These are phyloP conservation scores for Trypoxylon attenuatum DNA, from an alignment of 2,888 invertebrate species.

Conservation along the genomic window DNA sequence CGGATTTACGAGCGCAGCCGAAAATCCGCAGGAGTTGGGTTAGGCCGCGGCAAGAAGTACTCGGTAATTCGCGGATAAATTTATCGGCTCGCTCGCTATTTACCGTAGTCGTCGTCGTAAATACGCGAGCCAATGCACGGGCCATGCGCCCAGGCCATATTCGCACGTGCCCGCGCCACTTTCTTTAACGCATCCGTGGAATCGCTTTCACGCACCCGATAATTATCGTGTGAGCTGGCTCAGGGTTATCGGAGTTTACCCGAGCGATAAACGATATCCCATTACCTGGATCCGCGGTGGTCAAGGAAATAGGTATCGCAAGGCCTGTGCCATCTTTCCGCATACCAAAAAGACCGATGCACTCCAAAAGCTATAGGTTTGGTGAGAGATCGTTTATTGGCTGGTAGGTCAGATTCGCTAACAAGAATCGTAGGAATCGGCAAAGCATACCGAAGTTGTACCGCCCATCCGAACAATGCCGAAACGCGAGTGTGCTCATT, in stretches of 20 bases:
- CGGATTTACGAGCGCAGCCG: conserved; percentile 54
- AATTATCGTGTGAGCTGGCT: conserved; percentile 27
- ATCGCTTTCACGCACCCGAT: conserved; percentile 37
- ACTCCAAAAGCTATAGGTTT: not conserved
- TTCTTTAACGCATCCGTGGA: conserved; percentile 20
- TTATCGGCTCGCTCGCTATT: conserved; percentile 26
- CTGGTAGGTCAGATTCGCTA: not conserved
- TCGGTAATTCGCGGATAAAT: conserved; percentile 52
- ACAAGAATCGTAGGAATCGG: no score
- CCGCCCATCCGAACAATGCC: no score
- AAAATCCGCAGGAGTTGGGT: conserved; percentile 49
- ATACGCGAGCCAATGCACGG: conserved; percentile 4
- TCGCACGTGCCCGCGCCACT: conserved; percentile 13
- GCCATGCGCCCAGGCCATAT: not conserved
- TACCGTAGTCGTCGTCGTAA: conserved; percentile 28
- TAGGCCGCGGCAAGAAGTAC: conserved; percentile 32
- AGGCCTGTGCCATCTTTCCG: not conserved
- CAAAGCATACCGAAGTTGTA: no score
- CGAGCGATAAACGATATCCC: not conserved
- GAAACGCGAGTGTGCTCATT: no score
- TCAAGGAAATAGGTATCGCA: not conserved
- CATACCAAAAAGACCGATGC: not conserved
- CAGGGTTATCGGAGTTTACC: conserved; percentile 9
- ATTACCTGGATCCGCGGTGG: not conserved
- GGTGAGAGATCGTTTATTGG: not conserved